phyloP scores from a whole-genome alignment of 1,140 invertebrate species.

The Macrostomum lignano region DNA sequence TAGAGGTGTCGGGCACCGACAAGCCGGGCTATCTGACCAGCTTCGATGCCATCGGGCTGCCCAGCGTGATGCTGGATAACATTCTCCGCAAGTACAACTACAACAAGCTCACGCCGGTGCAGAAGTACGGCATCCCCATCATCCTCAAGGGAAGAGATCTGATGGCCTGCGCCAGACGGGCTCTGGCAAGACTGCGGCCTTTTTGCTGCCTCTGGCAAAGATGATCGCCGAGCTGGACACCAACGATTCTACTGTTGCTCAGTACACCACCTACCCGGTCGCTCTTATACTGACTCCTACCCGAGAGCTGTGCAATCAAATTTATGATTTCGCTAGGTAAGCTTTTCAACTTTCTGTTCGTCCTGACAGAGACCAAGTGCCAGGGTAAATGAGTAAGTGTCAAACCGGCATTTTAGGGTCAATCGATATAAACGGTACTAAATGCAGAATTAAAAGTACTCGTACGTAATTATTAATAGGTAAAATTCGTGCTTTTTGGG shows the following conservation, averaged over 20 bases:
- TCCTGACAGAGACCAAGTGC: no score
- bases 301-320: constrained; percentile 34
- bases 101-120: constrained; percentile 59
- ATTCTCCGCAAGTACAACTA: constrained; percentile 52
- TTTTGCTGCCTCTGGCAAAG: constrained; percentile 37
- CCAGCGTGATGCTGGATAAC: constrained; percentile 41
- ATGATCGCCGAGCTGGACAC: constrained; percentile 25
- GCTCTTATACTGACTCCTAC: constrained; percentile 27
- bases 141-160: constrained; percentile 18
- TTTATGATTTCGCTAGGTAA: no score
- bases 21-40: constrained; percentile 24
- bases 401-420: no score
- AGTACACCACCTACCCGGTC: constrained; percentile 10
- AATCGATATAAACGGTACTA: no score
- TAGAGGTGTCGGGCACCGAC: constrained; percentile 43
- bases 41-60: constrained; percentile 43
- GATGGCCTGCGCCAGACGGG: constrained; percentile 29
- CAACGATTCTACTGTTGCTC: not conserved
- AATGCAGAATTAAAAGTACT: no score
- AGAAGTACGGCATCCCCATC: constrained; percentile 53
- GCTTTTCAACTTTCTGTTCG: no score
- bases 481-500: no score
- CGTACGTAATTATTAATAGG: no score
- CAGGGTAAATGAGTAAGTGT: no score
- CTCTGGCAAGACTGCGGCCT: constrained; percentile 29